Base-by-base conservation (phyloP, 2,797 vertebrate species). In the Anguilla anguilla region DNA sequence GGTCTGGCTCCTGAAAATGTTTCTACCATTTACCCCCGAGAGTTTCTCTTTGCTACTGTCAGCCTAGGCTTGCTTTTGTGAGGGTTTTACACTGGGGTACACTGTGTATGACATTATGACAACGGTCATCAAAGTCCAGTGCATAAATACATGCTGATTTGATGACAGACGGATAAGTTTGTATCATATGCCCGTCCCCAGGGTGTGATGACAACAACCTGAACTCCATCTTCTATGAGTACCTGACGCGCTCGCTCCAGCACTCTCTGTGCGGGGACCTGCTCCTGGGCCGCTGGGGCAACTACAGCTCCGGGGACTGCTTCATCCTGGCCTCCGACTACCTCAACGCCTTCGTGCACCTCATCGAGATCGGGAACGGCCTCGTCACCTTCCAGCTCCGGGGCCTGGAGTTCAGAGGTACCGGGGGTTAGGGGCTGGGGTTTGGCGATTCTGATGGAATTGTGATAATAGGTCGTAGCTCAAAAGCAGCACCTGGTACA, bases 151-250 rank as follows among this genome's bases (percentile, higher is more conserved):
- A 69, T 59, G 15, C 3, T 59, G 57, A 59, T 59, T 15, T 59
- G 3, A 57, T 72, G 69, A 31, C 69, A 31, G 69, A 53, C 53
- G 51, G 51, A 53, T 49, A 22, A 46, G 49, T 53, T 9, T 59
- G 22, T 17, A n/a, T 64, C 55, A 9, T 35, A 1, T 59, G 57
- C 15, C 84, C 25, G 28, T 39, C n/a, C 92, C 5, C 90, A 99
- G 98, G 98, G 51, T 97, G 95, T 39, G 97, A 99, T 49, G 98
- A 98, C 89, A 98, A 98, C 95, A 99, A 98, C 93, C 96, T 98
- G n/a, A 99, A 99, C 93, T 98, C 98, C 88, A 98, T 99, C 93
- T 99, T 99, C 91, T 99, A 99, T 2, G 98, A 99, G 94, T 98
- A 99, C 92, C 93, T 99, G 95, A 98, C 98, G 0, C 96, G 97